Conservation (phyloP, 2,113 vertebrate genomes). For the Miniopterus natalensis region DNA sequence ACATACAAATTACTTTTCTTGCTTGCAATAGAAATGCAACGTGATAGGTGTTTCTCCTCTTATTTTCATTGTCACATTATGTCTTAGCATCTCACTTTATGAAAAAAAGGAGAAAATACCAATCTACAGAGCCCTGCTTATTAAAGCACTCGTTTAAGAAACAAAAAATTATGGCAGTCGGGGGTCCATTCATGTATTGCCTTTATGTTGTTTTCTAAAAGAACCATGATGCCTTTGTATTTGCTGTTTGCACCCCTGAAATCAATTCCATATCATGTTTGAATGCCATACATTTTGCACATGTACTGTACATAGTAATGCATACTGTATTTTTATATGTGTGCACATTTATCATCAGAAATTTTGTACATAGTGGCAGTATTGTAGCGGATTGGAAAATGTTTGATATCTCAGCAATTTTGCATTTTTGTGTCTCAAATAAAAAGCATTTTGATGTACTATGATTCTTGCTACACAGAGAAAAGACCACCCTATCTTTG, state of each 20-base stretch:
- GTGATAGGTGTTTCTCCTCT: conserved; percentile 84
- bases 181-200: conserved; percentile 88
- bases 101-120: conserved; percentile 84
- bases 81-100: conserved; percentile 91
- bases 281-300: conserved; percentile 99
- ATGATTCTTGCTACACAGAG: conserved; percentile 55
- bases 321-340: conserved; percentile 99
- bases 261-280: conserved; percentile 90
- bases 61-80: conserved; percentile 85
- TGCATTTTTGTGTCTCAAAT: conserved; percentile 92
- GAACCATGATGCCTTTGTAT: conserved; percentile 92
- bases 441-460: conserved; percentile 87
- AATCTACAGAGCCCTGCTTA: conserved; percentile 81
- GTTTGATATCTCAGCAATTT: conserved; percentile 93
- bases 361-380: conserved; percentile 97
- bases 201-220: conserved; percentile 86
- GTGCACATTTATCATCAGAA: conserved; percentile 92
- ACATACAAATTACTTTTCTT: conserved; percentile 79
- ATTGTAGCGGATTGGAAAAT: conserved; percentile 92
- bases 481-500: background rate
- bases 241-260: conserved; percentile 92
- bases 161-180: conserved; percentile 84
- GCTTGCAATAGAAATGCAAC: conserved; percentile 85
- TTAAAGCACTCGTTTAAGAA: conserved; percentile 84
- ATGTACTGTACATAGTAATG: conserved; percentile 99